Percentiles rank a stretch among this genome's conserved stretches.
These are phyloP conservation scores for Drosophila neocordata DNA, from an alignment of 1,140 invertebrate genomes.

Conservation along the genomic window DNA sequence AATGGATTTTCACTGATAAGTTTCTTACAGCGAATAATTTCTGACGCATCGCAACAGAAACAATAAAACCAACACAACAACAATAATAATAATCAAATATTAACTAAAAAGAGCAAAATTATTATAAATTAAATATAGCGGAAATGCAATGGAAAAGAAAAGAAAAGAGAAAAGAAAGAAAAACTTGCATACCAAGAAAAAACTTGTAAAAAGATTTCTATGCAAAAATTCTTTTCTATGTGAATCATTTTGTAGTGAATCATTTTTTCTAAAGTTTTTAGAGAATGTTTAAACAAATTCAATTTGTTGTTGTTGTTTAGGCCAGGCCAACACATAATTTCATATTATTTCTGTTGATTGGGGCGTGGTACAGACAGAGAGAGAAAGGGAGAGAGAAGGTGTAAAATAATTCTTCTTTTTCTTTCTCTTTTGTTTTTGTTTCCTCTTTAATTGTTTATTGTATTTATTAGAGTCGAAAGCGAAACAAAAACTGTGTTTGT, in stretches of 20 bases:
- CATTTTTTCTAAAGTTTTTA: neutral
- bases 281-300: neutral
- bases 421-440: neutral
- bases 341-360: neutral
- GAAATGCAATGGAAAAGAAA: too few species aligned
- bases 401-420: neutral
- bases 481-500: conserved; percentile 6
- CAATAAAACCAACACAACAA: neutral
- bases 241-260: conserved; percentile 18
- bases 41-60: conserved; percentile 52
- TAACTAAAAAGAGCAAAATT: neutral
- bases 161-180: too few species aligned
- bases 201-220: too few species aligned
- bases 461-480: conserved; percentile 7
- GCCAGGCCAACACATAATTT: neutral
- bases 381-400: neutral
- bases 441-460: conserved; percentile 5
- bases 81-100: neutral
- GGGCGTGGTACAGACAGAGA: neutral
- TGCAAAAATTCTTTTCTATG: neutral
- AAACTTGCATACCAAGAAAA: neutral
- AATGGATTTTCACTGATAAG: conserved; percentile 59
- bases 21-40: conserved; percentile 23
- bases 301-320: neutral
- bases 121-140: neutral